Evolutionary conservation across 2,113 vertebrate species (phyloP).

Genomic region (Oxyura jamaicensis): DNA sequence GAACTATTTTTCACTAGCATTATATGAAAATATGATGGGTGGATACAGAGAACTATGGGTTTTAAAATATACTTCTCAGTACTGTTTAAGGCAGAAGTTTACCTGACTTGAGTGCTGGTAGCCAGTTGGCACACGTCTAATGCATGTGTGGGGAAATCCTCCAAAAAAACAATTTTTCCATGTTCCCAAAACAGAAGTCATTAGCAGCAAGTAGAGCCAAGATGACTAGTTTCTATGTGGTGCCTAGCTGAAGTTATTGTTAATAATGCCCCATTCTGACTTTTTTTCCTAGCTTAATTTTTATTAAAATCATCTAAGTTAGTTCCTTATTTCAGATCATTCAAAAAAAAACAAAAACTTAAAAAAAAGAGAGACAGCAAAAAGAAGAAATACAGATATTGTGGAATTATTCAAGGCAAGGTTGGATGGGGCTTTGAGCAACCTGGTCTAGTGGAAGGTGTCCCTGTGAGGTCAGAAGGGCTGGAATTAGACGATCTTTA

Average conservation of each 20-base stretch:
- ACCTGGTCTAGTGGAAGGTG: too few species aligned
- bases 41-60: background rate
- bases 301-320: background rate
- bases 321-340: background rate
- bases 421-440: too few species aligned
- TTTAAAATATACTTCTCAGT: background rate
- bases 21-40: background rate
- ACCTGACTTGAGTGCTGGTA: background rate
- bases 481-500: too few species aligned
- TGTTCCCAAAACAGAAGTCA: background rate
- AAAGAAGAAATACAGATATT: background rate
- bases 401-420: too few species aligned
- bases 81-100: background rate
- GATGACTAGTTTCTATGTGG: background rate
- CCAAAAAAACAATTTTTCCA: fast-evolving
- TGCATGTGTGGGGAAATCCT: background rate
- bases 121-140: background rate
- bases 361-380: background rate
- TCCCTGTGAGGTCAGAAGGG: too few species aligned
- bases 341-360: background rate
- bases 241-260: background rate
- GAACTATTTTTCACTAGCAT: background rate
- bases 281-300: background rate
- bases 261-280: background rate
- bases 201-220: background rate